phyloP scores from a whole-genome alignment of 2,888 invertebrate species.

The Penaeus monodon region DNA sequence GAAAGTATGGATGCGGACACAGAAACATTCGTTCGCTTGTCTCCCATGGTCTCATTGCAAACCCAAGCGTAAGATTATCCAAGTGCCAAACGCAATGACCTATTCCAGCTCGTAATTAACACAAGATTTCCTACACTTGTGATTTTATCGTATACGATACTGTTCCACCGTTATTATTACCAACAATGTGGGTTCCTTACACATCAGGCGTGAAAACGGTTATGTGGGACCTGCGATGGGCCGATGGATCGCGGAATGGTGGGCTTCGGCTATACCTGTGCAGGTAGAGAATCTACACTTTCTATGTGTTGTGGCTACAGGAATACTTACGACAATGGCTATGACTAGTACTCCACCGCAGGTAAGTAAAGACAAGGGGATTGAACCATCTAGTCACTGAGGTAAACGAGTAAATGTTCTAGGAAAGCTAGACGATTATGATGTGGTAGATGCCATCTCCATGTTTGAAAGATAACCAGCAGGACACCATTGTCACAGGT shows the following conservation, averaged over 20 bases:
- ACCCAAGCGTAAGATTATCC: conserved; percentile 42
- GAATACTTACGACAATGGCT: conserved; percentile 46
- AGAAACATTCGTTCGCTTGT: conserved; percentile 53
- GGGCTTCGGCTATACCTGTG: conserved; percentile 62
- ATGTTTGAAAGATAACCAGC: too few species aligned
- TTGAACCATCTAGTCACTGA: too few species aligned
- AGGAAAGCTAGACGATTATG: not conserved
- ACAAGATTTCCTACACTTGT: too few species aligned
- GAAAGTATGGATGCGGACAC: conserved; percentile 63
- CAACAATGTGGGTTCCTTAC: not conserved
- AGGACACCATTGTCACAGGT: conserved; percentile 11
- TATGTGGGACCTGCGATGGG: conserved; percentile 61
- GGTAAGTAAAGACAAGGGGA: conserved; percentile 9
- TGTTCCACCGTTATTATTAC: too few species aligned
- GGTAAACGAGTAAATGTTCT: not conserved
- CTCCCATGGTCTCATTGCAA: conserved; percentile 56
- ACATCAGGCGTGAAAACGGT: conserved; percentile 37
- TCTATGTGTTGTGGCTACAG: conserved; percentile 50
- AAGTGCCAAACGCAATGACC: not conserved
- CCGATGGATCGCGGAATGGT: conserved; percentile 63
- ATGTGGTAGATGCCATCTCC: too few species aligned
- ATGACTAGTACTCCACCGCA: conserved; percentile 62
- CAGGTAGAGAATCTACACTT: conserved; percentile 62
- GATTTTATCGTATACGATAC: too few species aligned
- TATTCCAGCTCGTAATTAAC: too few species aligned